Conservation (phyloP, 2,797 vertebrate genomes). For the Acestrorhynchus altus region DNA sequence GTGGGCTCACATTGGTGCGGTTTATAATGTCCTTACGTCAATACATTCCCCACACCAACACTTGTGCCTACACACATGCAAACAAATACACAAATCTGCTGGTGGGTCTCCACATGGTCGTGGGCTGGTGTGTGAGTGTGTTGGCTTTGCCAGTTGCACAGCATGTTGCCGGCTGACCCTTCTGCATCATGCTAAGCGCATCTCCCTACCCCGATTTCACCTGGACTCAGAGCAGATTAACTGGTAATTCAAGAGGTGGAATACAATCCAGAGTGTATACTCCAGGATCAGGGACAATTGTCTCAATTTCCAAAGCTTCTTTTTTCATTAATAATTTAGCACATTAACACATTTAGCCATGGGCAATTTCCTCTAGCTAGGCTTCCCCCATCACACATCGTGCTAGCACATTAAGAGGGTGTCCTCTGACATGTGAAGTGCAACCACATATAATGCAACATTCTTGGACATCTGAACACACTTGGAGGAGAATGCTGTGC, state of each 20-base stretch:
- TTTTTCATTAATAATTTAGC: too few relatives aligned
- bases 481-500: too few relatives aligned
- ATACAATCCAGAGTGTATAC: not conserved
- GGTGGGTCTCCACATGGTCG: conserved; percentile 41
- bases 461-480: too few relatives aligned
- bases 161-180: not conserved
- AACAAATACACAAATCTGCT: conserved; percentile 2
- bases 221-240: conserved; percentile 19
- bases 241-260: conserved; percentile 4
- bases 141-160: not conserved
- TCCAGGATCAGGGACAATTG: not conserved
- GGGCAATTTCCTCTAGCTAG: too few relatives aligned
- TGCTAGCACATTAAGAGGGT: too few relatives aligned
- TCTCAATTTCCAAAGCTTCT: not conserved
- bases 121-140: conserved; percentile 34
- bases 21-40: conserved; percentile 19
- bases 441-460: too few relatives aligned
- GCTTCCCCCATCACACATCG: too few relatives aligned
- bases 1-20: conserved; percentile 19
- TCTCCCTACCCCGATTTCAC: not conserved
- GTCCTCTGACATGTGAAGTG: too few relatives aligned
- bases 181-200: not conserved
- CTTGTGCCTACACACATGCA: not conserved
- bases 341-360: too few relatives aligned
- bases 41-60: conserved; percentile 28